Evolutionary conservation across 2,113 vertebrate genomes (phyloP).

Genomic region (Cricetomys ansorgei): DNA sequence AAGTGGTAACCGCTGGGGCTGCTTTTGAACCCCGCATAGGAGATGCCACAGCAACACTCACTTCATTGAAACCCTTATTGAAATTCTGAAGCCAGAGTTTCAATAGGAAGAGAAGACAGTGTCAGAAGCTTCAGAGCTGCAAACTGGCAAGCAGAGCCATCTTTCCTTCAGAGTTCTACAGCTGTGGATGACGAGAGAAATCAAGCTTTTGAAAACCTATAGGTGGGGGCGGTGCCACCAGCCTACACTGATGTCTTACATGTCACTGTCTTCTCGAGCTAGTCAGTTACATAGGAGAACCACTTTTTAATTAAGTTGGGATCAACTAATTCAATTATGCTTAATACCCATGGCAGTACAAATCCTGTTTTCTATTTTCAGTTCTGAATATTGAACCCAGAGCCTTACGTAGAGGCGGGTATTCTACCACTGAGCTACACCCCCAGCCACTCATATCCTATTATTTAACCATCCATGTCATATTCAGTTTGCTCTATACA

Average conservation of each 20-base stretch:
- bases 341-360: background rate
- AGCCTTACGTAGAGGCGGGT: background rate
- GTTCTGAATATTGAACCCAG: background rate
- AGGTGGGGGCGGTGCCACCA: background rate
- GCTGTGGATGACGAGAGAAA: background rate
- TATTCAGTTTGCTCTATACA: background rate
- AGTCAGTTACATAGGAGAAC: background rate
- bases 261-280: background rate
- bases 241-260: background rate
- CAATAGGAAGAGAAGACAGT: background rate
- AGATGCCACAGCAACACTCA: background rate
- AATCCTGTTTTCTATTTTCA: background rate
- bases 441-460: background rate
- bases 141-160: background rate
- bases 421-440: background rate
- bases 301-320: constrained; percentile 35
- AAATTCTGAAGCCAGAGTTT: background rate
- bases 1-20: background rate
- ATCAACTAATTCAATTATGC: background rate
- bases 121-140: background rate
- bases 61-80: no score
- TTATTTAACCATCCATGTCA: background rate
- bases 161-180: background rate
- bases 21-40: background rate
- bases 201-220: background rate